Evolutionary conservation across 2,888 invertebrate genomes (phyloP).

Genomic region (Epinotia demarniana): DNA sequence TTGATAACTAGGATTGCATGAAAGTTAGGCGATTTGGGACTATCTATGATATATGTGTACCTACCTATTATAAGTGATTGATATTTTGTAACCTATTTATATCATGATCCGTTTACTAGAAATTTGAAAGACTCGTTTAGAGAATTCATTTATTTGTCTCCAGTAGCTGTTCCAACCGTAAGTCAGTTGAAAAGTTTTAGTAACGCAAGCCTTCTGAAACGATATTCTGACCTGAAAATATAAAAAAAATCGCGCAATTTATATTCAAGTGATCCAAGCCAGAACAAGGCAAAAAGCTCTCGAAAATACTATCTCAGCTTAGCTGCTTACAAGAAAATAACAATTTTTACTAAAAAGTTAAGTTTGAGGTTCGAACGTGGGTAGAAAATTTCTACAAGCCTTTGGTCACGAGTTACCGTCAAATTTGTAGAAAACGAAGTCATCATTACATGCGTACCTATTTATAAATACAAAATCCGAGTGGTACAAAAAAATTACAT

Average conservation of each 20-base stretch:
- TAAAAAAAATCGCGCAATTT: neutral
- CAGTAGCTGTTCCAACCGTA: no score
- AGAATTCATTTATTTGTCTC: neutral
- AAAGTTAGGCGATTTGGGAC: slow-evolving; percentile 54
- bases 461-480: slow-evolving; percentile 32
- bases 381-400: neutral
- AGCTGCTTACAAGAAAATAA: neutral
- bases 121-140: slow-evolving; percentile 6
- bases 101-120: slow-evolving; percentile 32
- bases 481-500: slow-evolving; percentile 39
- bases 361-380: neutral
- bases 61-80: slow-evolving; percentile 46
- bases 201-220: neutral
- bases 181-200: no score
- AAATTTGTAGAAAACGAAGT: slow-evolving; percentile 22
- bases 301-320: neutral
- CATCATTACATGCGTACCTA: slow-evolving; percentile 6
- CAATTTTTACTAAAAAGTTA: neutral
- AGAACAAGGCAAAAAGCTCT: neutral
- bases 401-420: neutral
- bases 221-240: neutral
- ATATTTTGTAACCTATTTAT: slow-evolving; percentile 40
- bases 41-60: slow-evolving; percentile 54
- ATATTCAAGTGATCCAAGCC: neutral
- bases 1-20: slow-evolving; percentile 46